A percentile compares a stretch with the other conserved stretches of the same genome.
These are phyloP conservation scores for Norana najaformis DNA, from an alignment of 2,888 invertebrate genomes.

Conservation along the genomic window DNA sequence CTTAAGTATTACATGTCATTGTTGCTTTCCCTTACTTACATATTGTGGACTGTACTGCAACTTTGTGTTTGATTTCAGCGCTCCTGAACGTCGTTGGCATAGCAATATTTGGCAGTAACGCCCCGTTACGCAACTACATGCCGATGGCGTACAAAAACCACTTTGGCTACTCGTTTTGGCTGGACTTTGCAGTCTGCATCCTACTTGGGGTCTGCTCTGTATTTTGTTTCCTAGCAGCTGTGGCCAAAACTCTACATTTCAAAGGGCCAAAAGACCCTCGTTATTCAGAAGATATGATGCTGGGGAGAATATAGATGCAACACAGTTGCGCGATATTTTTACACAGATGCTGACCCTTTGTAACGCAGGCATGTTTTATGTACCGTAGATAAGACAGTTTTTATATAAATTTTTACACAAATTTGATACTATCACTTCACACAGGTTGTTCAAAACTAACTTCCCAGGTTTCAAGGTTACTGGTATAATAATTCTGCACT, in stretches of 20 bases:
- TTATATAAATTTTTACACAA: background rate
- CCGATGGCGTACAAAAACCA: constrained; percentile 43
- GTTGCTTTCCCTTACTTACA: background rate
- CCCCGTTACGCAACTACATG: constrained; percentile 41
- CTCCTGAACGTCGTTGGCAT: constrained; percentile 36
- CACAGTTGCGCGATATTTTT: background rate
- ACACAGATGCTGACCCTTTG: background rate
- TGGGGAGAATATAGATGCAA: background rate
- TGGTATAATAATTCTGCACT: background rate
- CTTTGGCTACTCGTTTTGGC: constrained; percentile 43
- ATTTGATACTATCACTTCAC: background rate
- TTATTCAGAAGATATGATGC: constrained; percentile 42
- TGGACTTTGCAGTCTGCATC: constrained; percentile 34
- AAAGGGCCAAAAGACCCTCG: constrained; percentile 35
- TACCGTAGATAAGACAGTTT: background rate
- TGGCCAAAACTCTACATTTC: constrained; percentile 31
- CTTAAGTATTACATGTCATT: too few species aligned
- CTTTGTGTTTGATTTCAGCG: constrained; percentile 32
- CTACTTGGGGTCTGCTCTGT: constrained; percentile 27
- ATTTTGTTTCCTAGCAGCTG: constrained; percentile 33
- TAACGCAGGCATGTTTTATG: background rate
- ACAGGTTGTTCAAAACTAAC: background rate
- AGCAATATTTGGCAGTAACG: constrained; percentile 38
- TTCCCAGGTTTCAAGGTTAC: background rate
- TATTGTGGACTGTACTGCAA: background rate